Evolutionary conservation across 2,113 vertebrate species (phyloP).

Genomic region (Gasterosteus nipponicus): DNA sequence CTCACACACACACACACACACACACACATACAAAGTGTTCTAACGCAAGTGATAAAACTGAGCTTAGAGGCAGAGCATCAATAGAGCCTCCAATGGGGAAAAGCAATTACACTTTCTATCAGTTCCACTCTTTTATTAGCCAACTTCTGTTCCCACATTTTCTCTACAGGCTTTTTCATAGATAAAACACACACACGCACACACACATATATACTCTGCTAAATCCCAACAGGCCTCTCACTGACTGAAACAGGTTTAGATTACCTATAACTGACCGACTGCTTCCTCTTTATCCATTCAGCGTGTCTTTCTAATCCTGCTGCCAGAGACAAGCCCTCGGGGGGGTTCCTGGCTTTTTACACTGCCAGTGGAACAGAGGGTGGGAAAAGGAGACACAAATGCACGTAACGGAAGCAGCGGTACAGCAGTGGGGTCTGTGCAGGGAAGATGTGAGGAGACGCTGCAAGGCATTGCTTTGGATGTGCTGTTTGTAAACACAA

Average conservation of each 20-base stretch:
- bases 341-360: constrained; percentile 26
- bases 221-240: constrained; percentile 43
- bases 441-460: constrained; percentile 15
- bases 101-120: constrained; percentile 53
- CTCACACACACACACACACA: constrained; percentile 35
- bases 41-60: constrained; percentile 42
- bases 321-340: constrained; percentile 30
- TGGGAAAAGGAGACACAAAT: constrained; percentile 23
- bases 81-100: constrained; percentile 31
- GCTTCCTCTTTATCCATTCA: constrained; percentile 55
- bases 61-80: constrained; percentile 39
- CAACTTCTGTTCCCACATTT: constrained; percentile 30
- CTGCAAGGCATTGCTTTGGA: constrained; percentile 9
- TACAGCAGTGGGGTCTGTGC: not conserved
- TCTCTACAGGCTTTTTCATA: constrained; percentile 23
- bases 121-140: constrained; percentile 49
- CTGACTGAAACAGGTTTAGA: constrained; percentile 45
- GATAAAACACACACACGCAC: constrained; percentile 10
- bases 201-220: not conserved
- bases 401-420: constrained; percentile 3
- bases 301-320: constrained; percentile 48
- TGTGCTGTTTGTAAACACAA: constrained; percentile 12
- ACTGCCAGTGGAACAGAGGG: constrained; percentile 20
- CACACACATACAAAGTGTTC: constrained; percentile 31
- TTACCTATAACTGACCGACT: constrained; percentile 56